Percentiles rank a stretch among this genome's conserved stretches.
These are phyloP conservation scores for Indicator indicator DNA, from an alignment of 2,113 vertebrate species.

Conservation along the genomic window DNA sequence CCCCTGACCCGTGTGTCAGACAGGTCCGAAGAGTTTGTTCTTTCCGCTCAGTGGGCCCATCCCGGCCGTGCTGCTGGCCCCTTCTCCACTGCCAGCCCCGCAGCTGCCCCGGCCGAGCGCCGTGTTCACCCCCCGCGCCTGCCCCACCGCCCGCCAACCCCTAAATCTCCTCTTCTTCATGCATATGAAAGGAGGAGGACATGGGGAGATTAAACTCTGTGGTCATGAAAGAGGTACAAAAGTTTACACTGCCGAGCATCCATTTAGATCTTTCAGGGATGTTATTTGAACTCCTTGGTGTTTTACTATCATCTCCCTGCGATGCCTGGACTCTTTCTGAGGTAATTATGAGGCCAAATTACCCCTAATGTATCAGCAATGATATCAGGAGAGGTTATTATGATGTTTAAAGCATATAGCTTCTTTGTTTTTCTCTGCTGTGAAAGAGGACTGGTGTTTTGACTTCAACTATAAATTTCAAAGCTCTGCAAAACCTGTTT, in stretches of 20 bases:
- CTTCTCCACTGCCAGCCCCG: conserved; percentile 58
- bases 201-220: conserved; percentile 54
- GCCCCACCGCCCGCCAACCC: conserved; percentile 13
- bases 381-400: neutral
- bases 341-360: conserved; percentile 9
- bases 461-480: neutral
- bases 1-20: conserved; percentile 84
- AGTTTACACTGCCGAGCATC: conserved; percentile 38
- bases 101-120: conserved; percentile 54
- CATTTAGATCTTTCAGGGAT: conserved; percentile 23
- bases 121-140: neutral
- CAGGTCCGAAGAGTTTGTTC: conserved; percentile 82
- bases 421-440: neutral
- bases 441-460: neutral
- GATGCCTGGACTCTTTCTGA: neutral
- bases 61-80: conserved; percentile 18
- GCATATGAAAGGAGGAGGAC: conserved; percentile 59
- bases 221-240: conserved; percentile 47
- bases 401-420: neutral
- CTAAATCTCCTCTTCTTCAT: conserved; percentile 61
- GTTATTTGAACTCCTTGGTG: neutral
- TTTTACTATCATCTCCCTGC: neutral
- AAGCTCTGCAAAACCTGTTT: neutral
- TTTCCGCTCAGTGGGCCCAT: conserved; percentile 70
- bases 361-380: neutral